A percentile compares a stretch with the other conserved stretches of the same genome.
These are phyloP conservation scores for Mythimna ferrago DNA, from an alignment of 2,888 invertebrate genomes.

Conservation along the genomic window DNA sequence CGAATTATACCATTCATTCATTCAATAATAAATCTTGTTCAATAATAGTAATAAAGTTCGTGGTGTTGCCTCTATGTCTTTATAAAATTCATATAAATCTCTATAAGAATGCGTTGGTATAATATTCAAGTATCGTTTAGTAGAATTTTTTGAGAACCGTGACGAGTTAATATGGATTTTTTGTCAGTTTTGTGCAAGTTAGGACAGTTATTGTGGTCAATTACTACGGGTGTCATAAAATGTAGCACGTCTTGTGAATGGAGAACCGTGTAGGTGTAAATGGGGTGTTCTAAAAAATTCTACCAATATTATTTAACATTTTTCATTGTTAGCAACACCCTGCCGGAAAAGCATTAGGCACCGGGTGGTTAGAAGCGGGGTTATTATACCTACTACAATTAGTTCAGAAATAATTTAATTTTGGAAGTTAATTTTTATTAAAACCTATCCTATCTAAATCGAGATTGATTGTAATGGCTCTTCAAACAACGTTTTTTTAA, in stretches of 20 bases:
- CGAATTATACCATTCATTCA: slow-evolving; percentile 59
- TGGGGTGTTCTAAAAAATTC: slow-evolving; percentile 65
- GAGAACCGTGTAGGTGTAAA: slow-evolving; percentile 55
- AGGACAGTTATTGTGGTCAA: slow-evolving; percentile 78
- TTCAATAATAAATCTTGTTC: slow-evolving; percentile 64
- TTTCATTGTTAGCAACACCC: not conserved
- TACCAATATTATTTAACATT: not conserved
- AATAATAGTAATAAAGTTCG: slow-evolving; percentile 61
- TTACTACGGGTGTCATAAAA: slow-evolving; percentile 86
- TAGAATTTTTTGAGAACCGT: slow-evolving; percentile 75
- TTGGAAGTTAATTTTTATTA: not conserved
- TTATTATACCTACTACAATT: too few relatives aligned
- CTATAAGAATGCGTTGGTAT: slow-evolving; percentile 57
- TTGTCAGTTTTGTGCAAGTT: slow-evolving; percentile 69
- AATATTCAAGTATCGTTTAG: slow-evolving; percentile 71
- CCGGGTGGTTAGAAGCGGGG: not conserved
- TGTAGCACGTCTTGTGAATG: slow-evolving; percentile 76
- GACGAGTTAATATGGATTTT: slow-evolving; percentile 79
- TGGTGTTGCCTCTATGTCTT: slow-evolving; percentile 76
- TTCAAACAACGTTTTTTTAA: too few relatives aligned
- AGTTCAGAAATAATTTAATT: not conserved
- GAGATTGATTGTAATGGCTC: too few relatives aligned
- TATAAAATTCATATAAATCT: slow-evolving; percentile 86
- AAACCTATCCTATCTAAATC: not conserved
- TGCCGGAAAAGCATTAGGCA: not conserved